A percentile compares a stretch with the other conserved stretches of the same genome.
phyloP scores from a whole-genome alignment of 2,113 vertebrate genomes.

The Pteronura brasiliensis region DNA sequence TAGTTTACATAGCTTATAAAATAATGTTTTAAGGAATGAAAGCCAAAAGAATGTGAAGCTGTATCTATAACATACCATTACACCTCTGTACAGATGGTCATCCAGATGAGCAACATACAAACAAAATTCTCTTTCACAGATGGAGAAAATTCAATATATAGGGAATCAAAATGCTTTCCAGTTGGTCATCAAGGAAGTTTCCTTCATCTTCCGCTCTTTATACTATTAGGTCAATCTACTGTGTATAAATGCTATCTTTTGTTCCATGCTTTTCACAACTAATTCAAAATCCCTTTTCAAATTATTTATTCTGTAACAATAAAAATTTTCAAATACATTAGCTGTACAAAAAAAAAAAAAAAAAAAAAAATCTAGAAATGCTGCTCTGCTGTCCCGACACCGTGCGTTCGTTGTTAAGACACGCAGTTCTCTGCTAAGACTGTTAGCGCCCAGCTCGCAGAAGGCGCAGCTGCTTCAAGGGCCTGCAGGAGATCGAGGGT shows the following conservation, averaged over 20 bases:
- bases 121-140: background rate
- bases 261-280: background rate
- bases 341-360: background rate
- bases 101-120: constrained; percentile 5
- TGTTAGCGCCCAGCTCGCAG: constrained; percentile 83
- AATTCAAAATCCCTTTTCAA: constrained; percentile 20
- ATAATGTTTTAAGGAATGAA: background rate
- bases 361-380: constrained; percentile 40
- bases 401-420: background rate
- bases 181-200: background rate
- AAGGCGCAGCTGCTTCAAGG: constrained; percentile 89
- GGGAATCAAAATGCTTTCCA: constrained; percentile 20
- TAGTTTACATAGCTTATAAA: background rate
- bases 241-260: constrained; percentile 3
- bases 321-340: constrained; percentile 21
- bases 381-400: background rate
- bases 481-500: constrained; percentile 91
- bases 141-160: background rate
- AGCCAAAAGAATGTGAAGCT: background rate
- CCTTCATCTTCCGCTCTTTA: constrained; percentile 17
- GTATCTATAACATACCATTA: background rate
- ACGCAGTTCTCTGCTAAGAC: background rate
- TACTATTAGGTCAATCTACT: background rate
- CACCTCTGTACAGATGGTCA: background rate
- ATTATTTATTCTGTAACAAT: constrained; percentile 50